A percentile compares a stretch with the other conserved stretches of the same genome.
These are phyloP conservation scores for Diceros bicornis DNA, from an alignment of 2,797 vertebrate genomes.

Conservation along the genomic window DNA sequence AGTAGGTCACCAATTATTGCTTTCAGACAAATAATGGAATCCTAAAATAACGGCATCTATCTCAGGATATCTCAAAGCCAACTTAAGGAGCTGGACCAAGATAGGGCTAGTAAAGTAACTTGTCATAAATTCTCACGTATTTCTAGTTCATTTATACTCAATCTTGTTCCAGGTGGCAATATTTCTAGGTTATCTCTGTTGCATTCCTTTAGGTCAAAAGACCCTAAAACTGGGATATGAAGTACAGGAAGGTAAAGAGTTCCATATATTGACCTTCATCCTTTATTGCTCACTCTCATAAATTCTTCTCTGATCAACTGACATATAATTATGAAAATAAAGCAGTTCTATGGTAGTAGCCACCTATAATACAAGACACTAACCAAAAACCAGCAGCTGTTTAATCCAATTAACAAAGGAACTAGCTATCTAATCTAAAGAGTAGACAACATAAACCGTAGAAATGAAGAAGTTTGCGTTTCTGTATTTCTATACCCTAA, in stretches of 20 bases:
- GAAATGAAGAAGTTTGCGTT: slow-evolving; percentile 8
- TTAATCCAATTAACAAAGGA: neutral
- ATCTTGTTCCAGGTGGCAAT: neutral
- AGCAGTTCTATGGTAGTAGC: slow-evolving; percentile 1
- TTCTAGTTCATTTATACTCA: neutral
- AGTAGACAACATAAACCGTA: neutral
- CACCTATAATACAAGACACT: neutral
- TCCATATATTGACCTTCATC: neutral
- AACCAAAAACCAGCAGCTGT: slow-evolving; percentile 1
- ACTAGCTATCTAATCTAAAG: slow-evolving; percentile 19
- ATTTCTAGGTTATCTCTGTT: neutral
- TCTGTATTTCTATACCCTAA: slow-evolving; percentile 10
- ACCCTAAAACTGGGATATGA: neutral
- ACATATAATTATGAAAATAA: slow-evolving; percentile 6
- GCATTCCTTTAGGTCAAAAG: neutral
- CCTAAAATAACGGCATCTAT: neutral
- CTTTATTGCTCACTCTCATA: slow-evolving; percentile 13
- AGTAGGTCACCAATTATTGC: neutral
- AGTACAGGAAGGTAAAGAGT: neutral
- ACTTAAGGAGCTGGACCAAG: neutral
- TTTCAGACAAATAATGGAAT: slow-evolving; percentile 37
- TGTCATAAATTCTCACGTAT: neutral
- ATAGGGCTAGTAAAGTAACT: neutral
- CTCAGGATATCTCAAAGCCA: neutral
- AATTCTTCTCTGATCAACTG: neutral